Percentiles rank a stretch among this genome's conserved stretches.
phyloP scores from a whole-genome alignment of 1,140 invertebrate genomes.

The Bicyclus anynana region DNA sequence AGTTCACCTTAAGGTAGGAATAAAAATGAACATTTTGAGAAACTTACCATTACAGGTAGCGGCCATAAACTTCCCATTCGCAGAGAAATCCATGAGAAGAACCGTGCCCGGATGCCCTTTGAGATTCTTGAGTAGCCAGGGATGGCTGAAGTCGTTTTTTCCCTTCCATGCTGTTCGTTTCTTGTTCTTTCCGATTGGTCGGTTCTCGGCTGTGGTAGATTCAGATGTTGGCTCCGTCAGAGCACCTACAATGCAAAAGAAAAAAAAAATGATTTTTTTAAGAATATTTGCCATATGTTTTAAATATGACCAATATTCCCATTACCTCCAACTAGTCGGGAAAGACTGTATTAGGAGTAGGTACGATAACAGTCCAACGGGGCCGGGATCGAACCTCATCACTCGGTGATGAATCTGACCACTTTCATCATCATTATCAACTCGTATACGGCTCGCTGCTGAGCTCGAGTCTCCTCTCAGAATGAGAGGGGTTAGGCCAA shows the following conservation, averaged over 20 bases:
- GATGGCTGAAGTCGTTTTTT: constrained; percentile 78
- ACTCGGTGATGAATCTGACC: too few species aligned
- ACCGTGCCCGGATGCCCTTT: constrained; percentile 88
- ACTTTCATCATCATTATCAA: too few species aligned
- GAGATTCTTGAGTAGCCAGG: constrained; percentile 86
- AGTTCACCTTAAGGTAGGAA: not conserved
- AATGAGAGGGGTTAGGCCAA: too few species aligned
- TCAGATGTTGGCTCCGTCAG: constrained; percentile 36
- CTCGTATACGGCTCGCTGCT: too few species aligned
- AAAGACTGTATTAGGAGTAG: too few species aligned
- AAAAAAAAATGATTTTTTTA: not conserved
- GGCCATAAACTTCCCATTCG: constrained; percentile 90
- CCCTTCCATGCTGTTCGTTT: constrained; percentile 59
- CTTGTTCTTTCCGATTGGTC: constrained; percentile 47
- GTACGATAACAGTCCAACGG: too few species aligned
- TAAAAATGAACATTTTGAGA: not conserved
- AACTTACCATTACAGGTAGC: constrained; percentile 88
- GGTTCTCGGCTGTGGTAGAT: constrained; percentile 34
- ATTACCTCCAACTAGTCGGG: too few species aligned
- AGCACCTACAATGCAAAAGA: constrained; percentile 35
- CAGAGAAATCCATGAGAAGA: constrained; percentile 86
- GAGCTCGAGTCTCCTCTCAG: too few species aligned
- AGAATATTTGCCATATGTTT: too few species aligned
- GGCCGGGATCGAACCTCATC: too few species aligned
- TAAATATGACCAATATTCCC: too few species aligned